phyloP scores from a whole-genome alignment of 2,888 invertebrate species.

The Boloria euphrosyne region DNA sequence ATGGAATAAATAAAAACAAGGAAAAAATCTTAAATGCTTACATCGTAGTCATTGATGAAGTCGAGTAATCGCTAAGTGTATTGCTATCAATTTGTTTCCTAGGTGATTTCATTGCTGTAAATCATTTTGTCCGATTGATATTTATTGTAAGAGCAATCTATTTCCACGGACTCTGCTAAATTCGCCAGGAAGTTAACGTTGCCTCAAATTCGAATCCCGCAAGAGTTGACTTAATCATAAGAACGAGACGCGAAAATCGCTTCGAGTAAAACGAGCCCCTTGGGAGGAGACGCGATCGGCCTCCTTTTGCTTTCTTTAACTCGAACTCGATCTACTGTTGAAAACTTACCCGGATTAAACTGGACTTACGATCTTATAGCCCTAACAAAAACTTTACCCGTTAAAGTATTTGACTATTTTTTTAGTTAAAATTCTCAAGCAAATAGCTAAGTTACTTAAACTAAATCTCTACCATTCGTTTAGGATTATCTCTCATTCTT shows the following conservation, averaged over 20 bases:
- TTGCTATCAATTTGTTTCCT: conserved; percentile 13
- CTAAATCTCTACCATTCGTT: conserved; percentile 23
- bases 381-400: conserved; percentile 57
- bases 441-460: conserved; percentile 46
- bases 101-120: conserved; percentile 10
- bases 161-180: conserved; percentile 49
- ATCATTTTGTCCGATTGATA: conserved; percentile 35
- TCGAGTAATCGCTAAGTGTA: conserved; percentile 11
- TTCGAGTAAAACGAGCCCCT: conserved; percentile 73
- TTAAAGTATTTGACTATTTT: conserved; percentile 54
- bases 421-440: conserved; percentile 54
- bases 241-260: conserved; percentile 77
- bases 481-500: background rate
- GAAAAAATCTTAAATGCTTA: background rate
- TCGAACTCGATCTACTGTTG: conserved; percentile 44
- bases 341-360: conserved; percentile 65
- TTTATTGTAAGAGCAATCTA: conserved; percentile 48
- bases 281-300: conserved; percentile 62
- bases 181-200: conserved; percentile 49
- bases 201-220: conserved; percentile 64
- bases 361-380: conserved; percentile 56
- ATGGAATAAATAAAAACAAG: background rate
- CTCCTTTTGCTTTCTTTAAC: conserved; percentile 60
- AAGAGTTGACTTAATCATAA: conserved; percentile 79
- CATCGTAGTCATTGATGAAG: background rate